Conservation (phyloP, 1,140 invertebrate genomes). For the Ylistrum balloti region DNA sequence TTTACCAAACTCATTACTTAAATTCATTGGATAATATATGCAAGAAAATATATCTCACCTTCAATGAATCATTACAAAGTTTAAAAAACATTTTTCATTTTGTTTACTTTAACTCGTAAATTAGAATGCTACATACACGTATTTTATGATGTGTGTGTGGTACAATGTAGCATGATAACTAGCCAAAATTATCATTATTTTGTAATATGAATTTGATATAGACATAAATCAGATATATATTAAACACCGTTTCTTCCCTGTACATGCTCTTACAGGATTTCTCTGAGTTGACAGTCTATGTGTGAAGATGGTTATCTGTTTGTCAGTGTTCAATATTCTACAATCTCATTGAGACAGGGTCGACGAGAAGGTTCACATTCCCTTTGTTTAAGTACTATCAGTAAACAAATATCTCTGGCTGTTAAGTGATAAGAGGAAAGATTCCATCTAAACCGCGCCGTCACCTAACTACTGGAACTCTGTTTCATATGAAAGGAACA, state of each 20-base stretch:
- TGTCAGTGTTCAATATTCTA: neutral
- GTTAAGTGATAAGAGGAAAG: neutral
- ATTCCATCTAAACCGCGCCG: neutral
- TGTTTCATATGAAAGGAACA: neutral
- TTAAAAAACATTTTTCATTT: too few species aligned
- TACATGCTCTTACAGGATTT: neutral
- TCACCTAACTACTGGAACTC: neutral
- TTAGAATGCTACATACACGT: too few species aligned
- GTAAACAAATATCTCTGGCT: neutral
- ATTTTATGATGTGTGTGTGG: too few species aligned
- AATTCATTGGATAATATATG: too few species aligned
- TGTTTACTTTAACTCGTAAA: too few species aligned
- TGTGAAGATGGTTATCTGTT: slow-evolving; percentile 3
- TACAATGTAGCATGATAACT: too few species aligned
- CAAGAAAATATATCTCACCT: too few species aligned
- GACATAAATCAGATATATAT: too few species aligned
- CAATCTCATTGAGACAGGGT: neutral
- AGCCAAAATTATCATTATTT: too few species aligned
- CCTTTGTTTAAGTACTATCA: neutral
- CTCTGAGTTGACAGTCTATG: neutral
- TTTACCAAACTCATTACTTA: too few species aligned
- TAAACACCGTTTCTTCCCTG: neutral
- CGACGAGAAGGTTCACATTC: neutral
- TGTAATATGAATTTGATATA: too few species aligned
- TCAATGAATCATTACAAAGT: too few species aligned